These are phyloP conservation scores for Borostomias antarcticus DNA, from an alignment of 2,797 vertebrate species.

Conservation along the genomic window DNA sequence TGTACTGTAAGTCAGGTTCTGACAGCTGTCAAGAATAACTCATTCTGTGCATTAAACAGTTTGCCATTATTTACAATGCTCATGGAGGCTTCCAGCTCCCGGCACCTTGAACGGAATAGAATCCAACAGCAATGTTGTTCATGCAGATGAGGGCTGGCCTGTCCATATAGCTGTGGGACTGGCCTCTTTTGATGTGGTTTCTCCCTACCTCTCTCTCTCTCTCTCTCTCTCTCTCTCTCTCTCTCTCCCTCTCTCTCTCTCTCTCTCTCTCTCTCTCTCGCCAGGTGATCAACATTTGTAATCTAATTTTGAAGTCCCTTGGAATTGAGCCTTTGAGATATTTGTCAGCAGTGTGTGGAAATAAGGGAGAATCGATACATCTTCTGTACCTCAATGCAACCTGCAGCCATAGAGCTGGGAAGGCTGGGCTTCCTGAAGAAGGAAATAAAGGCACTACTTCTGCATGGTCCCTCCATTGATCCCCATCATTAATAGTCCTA, in stretches of 20 bases:
- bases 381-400: conserved; percentile 65
- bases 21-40: conserved; percentile 63
- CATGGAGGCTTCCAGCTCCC: conserved; percentile 51
- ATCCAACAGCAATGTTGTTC: conserved; percentile 32
- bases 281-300: conserved; percentile 78
- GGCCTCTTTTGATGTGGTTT: conserved; percentile 56
- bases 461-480: neutral
- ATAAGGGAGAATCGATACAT: conserved; percentile 68
- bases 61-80: conserved; percentile 69
- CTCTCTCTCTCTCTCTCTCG: conserved; percentile 36
- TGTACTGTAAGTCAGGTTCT: conserved; percentile 51
- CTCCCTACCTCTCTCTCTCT: conserved; percentile 23
- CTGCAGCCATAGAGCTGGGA: conserved; percentile 44
- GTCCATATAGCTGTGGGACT: conserved; percentile 49
- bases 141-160: conserved; percentile 43
- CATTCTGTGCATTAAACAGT: conserved; percentile 69
- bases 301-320: conserved; percentile 77
- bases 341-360: conserved; percentile 73
- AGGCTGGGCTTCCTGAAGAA: conserved; percentile 40
- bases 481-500: conserved; percentile 14
- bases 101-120: conserved; percentile 41
- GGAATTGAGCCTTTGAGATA: conserved; percentile 79
- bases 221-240: neutral
- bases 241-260: neutral
- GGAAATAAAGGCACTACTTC: conserved; percentile 37